A percentile compares a stretch with the other conserved stretches of the same genome.
Conservation (phyloP, 2,113 vertebrate species). For the Xiphophorus maculatus region DNA sequence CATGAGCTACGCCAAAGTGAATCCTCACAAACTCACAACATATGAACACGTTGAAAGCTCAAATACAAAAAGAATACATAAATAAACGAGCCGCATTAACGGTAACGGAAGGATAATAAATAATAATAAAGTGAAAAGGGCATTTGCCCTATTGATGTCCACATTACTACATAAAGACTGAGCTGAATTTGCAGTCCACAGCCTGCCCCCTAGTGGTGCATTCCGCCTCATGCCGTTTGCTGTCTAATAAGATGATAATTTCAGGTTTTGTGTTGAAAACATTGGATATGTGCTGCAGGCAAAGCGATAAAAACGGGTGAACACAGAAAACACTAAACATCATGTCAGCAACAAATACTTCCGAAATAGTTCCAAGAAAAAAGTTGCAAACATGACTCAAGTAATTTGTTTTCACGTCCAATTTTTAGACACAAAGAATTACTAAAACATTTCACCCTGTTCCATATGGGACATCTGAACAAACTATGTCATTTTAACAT, state of each 20-base stretch:
- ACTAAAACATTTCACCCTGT: neutral
- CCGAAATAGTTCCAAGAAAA: neutral
- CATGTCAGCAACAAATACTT: slow-evolving; percentile 20
- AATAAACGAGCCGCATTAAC: neutral
- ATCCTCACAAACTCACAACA: slow-evolving; percentile 46
- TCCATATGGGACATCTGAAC: neutral
- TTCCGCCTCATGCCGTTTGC: slow-evolving; percentile 10
- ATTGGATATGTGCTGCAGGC: neutral
- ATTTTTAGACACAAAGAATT: neutral
- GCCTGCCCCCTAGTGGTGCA: slow-evolving; percentile 61
- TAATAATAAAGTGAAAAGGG: slow-evolving; percentile 29
- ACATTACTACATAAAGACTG: neutral
- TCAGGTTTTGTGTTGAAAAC: neutral
- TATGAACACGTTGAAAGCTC: slow-evolving; percentile 37
- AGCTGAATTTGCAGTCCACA: slow-evolving; percentile 16
- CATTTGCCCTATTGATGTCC: slow-evolving; percentile 22
- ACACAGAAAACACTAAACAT: slow-evolving; percentile 5
- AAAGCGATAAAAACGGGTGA: neutral
- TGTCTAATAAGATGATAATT: neutral
- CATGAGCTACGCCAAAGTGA: slow-evolving; percentile 4
- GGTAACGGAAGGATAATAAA: too few relatives aligned
- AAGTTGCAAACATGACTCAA: slow-evolving; percentile 9
- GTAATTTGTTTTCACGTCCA: neutral
- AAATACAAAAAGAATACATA: slow-evolving; percentile 25
- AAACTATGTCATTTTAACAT: neutral